A percentile compares a stretch with the other conserved stretches of the same genome.
These are phyloP conservation scores for Lordiphosa mommai DNA, from an alignment of 1,140 invertebrate species.

Conservation along the genomic window DNA sequence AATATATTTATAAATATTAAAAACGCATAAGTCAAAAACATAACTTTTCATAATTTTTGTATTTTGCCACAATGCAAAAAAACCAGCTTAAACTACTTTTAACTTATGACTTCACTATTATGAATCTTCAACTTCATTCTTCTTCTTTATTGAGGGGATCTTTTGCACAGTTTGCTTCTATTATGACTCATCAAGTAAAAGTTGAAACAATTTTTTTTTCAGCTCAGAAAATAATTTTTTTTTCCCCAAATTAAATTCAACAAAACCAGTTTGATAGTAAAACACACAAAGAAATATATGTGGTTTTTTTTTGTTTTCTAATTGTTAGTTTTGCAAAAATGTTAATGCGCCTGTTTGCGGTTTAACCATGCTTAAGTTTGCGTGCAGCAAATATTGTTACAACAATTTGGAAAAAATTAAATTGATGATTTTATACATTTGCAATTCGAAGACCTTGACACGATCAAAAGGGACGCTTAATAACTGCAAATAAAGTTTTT, in stretches of 20 bases:
- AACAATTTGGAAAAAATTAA: too few species aligned
- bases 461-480: too few species aligned
- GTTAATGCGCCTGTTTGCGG: background rate
- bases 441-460: too few species aligned
- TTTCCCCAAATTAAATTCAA: background rate
- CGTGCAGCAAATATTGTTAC: too few species aligned
- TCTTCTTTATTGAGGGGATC: background rate
- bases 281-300: conserved; percentile 3
- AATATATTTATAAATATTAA: too few species aligned
- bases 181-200: background rate
- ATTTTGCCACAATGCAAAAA: background rate
- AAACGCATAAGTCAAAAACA: too few species aligned
- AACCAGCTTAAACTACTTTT: background rate
- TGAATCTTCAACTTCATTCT: background rate
- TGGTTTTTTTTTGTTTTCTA: background rate
- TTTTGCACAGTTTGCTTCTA: background rate
- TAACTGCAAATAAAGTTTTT: too few species aligned
- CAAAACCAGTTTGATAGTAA: conserved; percentile 10
- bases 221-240: background rate
- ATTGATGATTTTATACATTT: too few species aligned
- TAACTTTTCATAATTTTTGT: too few species aligned
- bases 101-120: background rate
- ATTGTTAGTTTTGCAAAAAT: background rate
- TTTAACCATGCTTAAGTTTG: too few species aligned
- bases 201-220: background rate